A percentile compares a stretch with the other conserved stretches of the same genome.
Evolutionary conservation across 1,140 invertebrate species (phyloP).

Genomic region (Diprion similis): DNA sequence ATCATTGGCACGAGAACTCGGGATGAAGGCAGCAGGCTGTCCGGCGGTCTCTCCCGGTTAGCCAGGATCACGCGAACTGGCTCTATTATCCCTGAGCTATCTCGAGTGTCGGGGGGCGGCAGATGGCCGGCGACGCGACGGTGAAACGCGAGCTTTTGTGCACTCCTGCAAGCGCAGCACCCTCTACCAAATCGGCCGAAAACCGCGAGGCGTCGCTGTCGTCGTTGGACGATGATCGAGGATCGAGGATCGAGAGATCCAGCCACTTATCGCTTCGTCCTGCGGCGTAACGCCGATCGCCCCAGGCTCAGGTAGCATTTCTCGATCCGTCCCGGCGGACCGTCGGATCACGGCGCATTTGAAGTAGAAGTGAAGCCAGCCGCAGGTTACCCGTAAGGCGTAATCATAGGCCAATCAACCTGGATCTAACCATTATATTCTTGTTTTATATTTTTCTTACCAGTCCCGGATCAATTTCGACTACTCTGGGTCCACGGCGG

Average conservation of each 20-base stretch:
- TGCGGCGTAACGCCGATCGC: not conserved
- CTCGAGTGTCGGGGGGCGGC: slow-evolving; percentile 24
- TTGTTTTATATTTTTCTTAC: not conserved
- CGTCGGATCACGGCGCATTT: slow-evolving; percentile 30
- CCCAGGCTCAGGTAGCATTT: slow-evolving; percentile 19
- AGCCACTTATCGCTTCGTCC: not conserved
- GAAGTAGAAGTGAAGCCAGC: not conserved
- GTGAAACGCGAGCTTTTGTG: not conserved
- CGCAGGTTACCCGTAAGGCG: slow-evolving; percentile 19
- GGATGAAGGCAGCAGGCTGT: not conserved
- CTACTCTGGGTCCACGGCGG: too few species aligned
- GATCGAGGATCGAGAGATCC: not conserved
- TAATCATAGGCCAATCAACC: slow-evolving; percentile 43
- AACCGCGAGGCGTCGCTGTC: not conserved
- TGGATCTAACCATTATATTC: slow-evolving; percentile 37
- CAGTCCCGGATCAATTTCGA: not conserved
- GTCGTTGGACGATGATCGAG: too few species aligned
- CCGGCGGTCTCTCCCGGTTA: slow-evolving; percentile 13
- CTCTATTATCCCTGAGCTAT: slow-evolving; percentile 31
- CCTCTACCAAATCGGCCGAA: not conserved
- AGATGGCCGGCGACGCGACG: slow-evolving; percentile 28
- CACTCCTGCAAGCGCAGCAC: not conserved
- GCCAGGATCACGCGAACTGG: slow-evolving; percentile 33
- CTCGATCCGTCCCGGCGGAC: slow-evolving; percentile 22
- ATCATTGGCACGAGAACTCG: slow-evolving; percentile 38